Conservation (phyloP, 1,140 invertebrate genomes). For the Drosophila nigromelanica region DNA sequence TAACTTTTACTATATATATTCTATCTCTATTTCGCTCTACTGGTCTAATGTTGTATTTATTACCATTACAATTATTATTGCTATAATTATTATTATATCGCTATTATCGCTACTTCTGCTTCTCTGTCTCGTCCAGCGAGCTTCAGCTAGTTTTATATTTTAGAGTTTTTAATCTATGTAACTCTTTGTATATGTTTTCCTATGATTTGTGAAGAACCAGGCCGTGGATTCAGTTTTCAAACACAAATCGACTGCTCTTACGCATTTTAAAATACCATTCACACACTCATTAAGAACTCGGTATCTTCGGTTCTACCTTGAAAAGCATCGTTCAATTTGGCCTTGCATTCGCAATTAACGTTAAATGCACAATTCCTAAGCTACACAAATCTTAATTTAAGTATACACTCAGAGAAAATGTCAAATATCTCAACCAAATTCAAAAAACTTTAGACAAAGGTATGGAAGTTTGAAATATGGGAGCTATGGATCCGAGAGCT, state of each 20-base stretch:
- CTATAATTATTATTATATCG: conserved; percentile 31
- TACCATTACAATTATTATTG: conserved; percentile 20
- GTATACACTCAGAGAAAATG: background rate
- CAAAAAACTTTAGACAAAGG: too few relatives aligned
- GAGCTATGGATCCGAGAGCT: too few relatives aligned
- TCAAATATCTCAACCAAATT: too few relatives aligned
- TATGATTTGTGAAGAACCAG: conserved; percentile 24
- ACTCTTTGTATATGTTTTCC: conserved; percentile 35
- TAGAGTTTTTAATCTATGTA: conserved; percentile 26
- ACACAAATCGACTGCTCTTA: conserved; percentile 8
- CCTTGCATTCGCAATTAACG: conserved; percentile 27
- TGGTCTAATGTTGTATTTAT: conserved; percentile 40
- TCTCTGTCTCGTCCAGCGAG: conserved; percentile 44
- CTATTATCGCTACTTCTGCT: conserved; percentile 39
- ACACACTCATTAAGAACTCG: conserved; percentile 1
- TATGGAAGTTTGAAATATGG: too few relatives aligned
- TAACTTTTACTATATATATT: conserved; percentile 42
- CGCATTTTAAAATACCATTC: conserved; percentile 15
- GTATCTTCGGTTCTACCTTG: background rate
- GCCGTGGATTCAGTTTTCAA: conserved; percentile 21
- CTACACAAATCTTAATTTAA: background rate
- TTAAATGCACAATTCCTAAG: conserved; percentile 12
- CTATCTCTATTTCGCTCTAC: conserved; percentile 38
- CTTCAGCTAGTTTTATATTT: conserved; percentile 43
- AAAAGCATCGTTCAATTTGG: conserved; percentile 14